A percentile compares a stretch with the other conserved stretches of the same genome.
phyloP scores from a whole-genome alignment of 2,888 invertebrate genomes.

The Iselma pallidipennis region DNA sequence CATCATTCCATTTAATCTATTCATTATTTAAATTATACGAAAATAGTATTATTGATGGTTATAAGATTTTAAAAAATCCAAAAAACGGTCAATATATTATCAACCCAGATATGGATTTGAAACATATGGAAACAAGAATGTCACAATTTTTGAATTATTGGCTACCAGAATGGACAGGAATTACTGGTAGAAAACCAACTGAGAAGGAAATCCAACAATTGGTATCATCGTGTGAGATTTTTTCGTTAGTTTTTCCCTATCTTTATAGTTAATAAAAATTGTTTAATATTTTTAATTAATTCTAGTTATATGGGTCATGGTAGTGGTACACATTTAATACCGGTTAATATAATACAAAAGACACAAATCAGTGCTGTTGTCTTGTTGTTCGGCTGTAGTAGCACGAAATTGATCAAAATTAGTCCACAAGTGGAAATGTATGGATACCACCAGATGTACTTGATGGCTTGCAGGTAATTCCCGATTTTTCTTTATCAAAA shows the following conservation, averaged over 20 bases:
- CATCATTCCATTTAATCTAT: slow-evolving; percentile 71
- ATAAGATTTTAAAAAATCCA: slow-evolving; percentile 57
- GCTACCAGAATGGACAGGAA: slow-evolving; percentile 56
- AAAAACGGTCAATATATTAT: slow-evolving; percentile 65
- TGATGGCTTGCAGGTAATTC: slow-evolving; percentile 51
- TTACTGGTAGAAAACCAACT: slow-evolving; percentile 58
- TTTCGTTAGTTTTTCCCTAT: slow-evolving; percentile 58
- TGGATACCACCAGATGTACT: slow-evolving; percentile 58
- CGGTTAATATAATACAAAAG: slow-evolving; percentile 61
- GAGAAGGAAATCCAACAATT: slow-evolving; percentile 59
- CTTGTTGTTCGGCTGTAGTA: slow-evolving; percentile 70
- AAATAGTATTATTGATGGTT: slow-evolving; percentile 61
- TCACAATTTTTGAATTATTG: slow-evolving; percentile 58
- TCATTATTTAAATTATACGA: slow-evolving; percentile 66
- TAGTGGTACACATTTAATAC: slow-evolving; percentile 64
- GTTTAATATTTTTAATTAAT: slow-evolving; percentile 7
- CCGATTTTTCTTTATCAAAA: background rate
- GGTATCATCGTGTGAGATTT: slow-evolving; percentile 60
- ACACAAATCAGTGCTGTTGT: slow-evolving; percentile 62
- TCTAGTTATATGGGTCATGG: slow-evolving; percentile 73
- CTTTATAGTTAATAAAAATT: background rate
- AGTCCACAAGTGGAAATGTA: slow-evolving; percentile 57
- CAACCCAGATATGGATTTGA: slow-evolving; percentile 67
- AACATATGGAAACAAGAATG: slow-evolving; percentile 56
- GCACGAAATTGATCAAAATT: slow-evolving; percentile 53